A percentile compares a stretch with the other conserved stretches of the same genome.
Conservation (phyloP, 2,797 vertebrate species). For the Manis crassicaudata region DNA sequence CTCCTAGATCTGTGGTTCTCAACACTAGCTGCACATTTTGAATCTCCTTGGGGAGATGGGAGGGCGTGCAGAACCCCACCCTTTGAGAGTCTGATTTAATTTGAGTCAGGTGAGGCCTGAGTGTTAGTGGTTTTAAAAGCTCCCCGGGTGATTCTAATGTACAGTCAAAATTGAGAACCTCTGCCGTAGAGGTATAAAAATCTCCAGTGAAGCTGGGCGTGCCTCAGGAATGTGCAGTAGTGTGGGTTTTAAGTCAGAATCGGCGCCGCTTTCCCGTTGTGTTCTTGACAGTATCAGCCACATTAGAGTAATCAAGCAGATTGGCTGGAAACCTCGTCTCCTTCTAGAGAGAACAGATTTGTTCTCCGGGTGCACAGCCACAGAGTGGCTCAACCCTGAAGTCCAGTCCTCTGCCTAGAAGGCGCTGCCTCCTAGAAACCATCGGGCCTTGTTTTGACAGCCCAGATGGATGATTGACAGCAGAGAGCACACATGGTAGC, state of each 20-base stretch:
- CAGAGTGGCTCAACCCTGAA: not conserved
- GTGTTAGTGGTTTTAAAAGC: not conserved
- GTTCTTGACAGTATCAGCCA: not conserved
- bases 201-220: not conserved
- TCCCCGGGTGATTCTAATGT: not conserved
- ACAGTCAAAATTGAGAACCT: not conserved
- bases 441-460: not conserved
- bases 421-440: not conserved
- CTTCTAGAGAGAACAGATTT: conserved; percentile 13
- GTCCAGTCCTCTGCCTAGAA: not conserved
- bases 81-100: not conserved
- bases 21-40: not conserved
- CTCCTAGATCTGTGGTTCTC: not conserved
- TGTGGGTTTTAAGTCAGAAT: conserved; percentile 7
- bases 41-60: not conserved
- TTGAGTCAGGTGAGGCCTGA: not conserved
- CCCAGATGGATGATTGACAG: not conserved
- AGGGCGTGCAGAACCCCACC: not conserved
- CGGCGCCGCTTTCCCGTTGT: not conserved
- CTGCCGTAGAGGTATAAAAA: not conserved
- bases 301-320: not conserved
- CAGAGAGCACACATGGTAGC: not conserved
- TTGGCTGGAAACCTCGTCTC: not conserved
- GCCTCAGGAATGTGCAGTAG: not conserved
- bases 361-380: not conserved